Evolutionary conservation across 2,113 vertebrate genomes (phyloP).

Genomic region (Puntigrus tetrazona): DNA sequence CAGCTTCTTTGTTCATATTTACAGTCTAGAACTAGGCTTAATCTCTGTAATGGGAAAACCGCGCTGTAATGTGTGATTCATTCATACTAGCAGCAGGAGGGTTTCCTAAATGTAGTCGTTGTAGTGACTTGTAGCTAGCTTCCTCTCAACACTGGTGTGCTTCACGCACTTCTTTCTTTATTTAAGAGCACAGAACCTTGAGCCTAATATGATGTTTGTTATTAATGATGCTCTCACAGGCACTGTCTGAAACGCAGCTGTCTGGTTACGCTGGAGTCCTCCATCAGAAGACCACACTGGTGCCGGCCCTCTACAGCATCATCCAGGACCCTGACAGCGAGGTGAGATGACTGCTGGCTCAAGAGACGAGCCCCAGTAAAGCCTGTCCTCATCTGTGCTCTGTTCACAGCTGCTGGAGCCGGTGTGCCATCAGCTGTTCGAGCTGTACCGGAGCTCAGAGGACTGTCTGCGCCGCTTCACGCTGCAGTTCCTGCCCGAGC

Average conservation of each 20-base stretch:
- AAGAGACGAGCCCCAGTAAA: not conserved
- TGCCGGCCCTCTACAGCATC: conserved; percentile 92
- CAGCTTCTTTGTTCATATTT: too few relatives aligned
- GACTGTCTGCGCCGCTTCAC: conserved; percentile 93
- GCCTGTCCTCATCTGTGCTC: not conserved
- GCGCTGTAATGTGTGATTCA: too few relatives aligned
- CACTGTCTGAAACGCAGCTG: conserved; percentile 91
- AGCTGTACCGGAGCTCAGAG: conserved; percentile 93
- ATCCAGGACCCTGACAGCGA: conserved; percentile 95
- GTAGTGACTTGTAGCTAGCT: too few relatives aligned
- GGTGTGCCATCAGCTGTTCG: conserved; percentile 97
- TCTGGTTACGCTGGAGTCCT: conserved; percentile 90
- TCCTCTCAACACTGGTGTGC: not conserved
- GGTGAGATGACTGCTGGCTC: conserved; percentile 70
- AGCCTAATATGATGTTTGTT: not conserved
- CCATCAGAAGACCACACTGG: conserved; percentile 89
- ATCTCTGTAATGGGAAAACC: too few relatives aligned
- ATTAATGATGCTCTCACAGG: conserved; percentile 67
- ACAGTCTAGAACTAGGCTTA: too few relatives aligned
- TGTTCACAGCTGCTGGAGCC: conserved; percentile 89
- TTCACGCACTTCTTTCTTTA: not conserved
- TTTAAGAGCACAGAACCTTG: not conserved
- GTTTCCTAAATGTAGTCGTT: too few relatives aligned
- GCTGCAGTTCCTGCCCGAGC: conserved; percentile 92
- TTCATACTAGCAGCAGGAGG: too few relatives aligned